phyloP scores from a whole-genome alignment of 1,140 invertebrate species.

The Contarinia nasturtii region DNA sequence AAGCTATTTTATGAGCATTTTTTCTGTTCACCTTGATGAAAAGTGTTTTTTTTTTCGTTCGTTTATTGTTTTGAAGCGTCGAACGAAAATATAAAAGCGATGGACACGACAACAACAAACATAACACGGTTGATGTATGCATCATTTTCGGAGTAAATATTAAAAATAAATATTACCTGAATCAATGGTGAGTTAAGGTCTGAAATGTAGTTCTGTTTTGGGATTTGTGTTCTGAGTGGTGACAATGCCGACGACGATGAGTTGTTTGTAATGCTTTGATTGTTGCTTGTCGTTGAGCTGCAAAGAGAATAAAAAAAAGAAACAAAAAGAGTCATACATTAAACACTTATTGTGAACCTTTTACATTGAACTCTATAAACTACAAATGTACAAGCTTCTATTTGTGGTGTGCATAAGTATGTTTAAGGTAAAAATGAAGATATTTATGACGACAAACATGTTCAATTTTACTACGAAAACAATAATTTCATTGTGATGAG shows the following conservation, averaged over 20 bases:
- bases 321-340: no score
- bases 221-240: slow-evolving; percentile 27
- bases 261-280: not conserved
- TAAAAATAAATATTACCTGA: slow-evolving; percentile 20
- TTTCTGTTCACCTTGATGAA: no score
- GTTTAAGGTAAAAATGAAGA: slow-evolving; percentile 1
- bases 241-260: not conserved
- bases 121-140: not conserved
- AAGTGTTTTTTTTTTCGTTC: no score
- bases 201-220: slow-evolving; percentile 22
- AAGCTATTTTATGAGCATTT: no score
- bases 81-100: no score
- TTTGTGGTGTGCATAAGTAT: slow-evolving; percentile 5
- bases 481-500: no score
- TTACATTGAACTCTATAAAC: no score
- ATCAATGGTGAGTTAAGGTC: slow-evolving; percentile 83
- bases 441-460: slow-evolving; percentile 7
- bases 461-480: no score
- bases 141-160: no score
- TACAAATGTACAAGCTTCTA: not conserved
- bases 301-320: slow-evolving; percentile 9
- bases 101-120: not conserved
- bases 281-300: slow-evolving; percentile 29
- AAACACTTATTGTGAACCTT: no score
- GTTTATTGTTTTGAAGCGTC: no score